Conservation (phyloP, 1,140 invertebrate genomes). For the Whitmania pigra region DNA sequence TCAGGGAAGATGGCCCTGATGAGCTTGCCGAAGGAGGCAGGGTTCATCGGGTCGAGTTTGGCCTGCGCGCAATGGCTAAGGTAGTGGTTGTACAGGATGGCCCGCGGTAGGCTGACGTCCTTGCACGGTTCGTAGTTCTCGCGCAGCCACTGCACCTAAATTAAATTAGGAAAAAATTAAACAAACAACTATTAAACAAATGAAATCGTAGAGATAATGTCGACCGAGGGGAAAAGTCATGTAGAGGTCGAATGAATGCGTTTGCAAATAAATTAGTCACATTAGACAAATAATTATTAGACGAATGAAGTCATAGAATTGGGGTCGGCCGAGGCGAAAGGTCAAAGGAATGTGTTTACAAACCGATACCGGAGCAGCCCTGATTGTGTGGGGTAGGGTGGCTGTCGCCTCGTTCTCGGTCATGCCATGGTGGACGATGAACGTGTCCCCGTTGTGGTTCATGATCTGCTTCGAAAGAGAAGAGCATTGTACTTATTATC, state of each 20-base stretch:
- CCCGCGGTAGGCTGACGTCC: constrained; percentile 86
- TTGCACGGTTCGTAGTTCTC: constrained; percentile 97
- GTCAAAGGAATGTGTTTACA: neutral
- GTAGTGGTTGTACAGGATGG: constrained; percentile 92
- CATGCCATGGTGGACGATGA: constrained; percentile 9
- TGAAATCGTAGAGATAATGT: too few relatives aligned
- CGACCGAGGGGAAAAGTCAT: too few relatives aligned
- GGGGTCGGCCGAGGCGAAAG: neutral
- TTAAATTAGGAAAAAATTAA: too few relatives aligned
- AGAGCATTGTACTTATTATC: too few relatives aligned
- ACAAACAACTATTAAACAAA: too few relatives aligned
- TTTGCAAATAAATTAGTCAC: too few relatives aligned
- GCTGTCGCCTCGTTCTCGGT: neutral
- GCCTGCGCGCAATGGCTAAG: constrained; percentile 82
- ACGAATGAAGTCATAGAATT: too few relatives aligned
- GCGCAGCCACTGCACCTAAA: constrained; percentile 90
- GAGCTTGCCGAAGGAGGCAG: constrained; percentile 95
- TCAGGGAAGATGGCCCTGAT: constrained; percentile 95
- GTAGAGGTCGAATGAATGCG: too few relatives aligned
- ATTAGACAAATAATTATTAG: too few relatives aligned
- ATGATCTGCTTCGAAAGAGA: neutral
- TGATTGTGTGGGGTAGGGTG: constrained; percentile 6
- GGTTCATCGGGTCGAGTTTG: constrained; percentile 92
- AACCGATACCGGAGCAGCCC: constrained; percentile 16
- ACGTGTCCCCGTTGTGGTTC: constrained; percentile 8